A percentile compares a stretch with the other conserved stretches of the same genome.
phyloP scores from a whole-genome alignment of 2,113 vertebrate species.

The Dunckerocampus dactyliophorus region DNA sequence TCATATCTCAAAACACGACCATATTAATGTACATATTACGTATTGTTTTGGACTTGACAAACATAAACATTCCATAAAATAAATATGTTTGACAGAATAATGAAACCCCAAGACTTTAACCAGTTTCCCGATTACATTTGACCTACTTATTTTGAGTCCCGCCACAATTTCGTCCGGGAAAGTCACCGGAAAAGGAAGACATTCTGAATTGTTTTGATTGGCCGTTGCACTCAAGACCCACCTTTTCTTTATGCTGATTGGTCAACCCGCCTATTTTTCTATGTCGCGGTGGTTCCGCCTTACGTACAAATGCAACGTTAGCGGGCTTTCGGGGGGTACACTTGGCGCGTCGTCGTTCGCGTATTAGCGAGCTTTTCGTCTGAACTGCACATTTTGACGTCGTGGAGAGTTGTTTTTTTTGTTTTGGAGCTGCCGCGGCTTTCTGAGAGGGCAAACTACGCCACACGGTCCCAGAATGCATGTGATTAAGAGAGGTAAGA shows the following conservation, averaged over 20 bases:
- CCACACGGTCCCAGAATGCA: conserved; percentile 73
- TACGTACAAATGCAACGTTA: conserved; percentile 21
- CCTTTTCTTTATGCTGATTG: conserved; percentile 20
- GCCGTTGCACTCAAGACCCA: neutral
- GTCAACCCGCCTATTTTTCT: conserved; percentile 30
- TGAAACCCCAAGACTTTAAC: too few species aligned
- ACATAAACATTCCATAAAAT: too few species aligned
- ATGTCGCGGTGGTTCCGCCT: neutral
- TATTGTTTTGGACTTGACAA: too few species aligned
- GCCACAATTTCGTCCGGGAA: conserved; percentile 29
- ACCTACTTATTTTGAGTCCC: conserved; percentile 26
- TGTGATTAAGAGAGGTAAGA: conserved; percentile 88
- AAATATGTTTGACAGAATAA: too few species aligned
- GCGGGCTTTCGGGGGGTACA: conserved; percentile 13
- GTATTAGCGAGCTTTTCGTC: too few species aligned
- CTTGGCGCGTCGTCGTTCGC: neutral
- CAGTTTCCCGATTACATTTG: neutral
- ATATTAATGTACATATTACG: too few species aligned
- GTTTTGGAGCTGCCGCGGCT: conserved; percentile 9
- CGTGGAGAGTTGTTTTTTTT: neutral
- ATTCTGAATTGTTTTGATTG: neutral
- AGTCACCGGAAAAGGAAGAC: conserved; percentile 7
- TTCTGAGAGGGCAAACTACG: neutral
- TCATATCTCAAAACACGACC: too few species aligned
- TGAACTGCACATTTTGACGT: neutral